Base-by-base conservation (phyloP, 2,797 vertebrate species). In the Oreortyx pictus region DNA sequence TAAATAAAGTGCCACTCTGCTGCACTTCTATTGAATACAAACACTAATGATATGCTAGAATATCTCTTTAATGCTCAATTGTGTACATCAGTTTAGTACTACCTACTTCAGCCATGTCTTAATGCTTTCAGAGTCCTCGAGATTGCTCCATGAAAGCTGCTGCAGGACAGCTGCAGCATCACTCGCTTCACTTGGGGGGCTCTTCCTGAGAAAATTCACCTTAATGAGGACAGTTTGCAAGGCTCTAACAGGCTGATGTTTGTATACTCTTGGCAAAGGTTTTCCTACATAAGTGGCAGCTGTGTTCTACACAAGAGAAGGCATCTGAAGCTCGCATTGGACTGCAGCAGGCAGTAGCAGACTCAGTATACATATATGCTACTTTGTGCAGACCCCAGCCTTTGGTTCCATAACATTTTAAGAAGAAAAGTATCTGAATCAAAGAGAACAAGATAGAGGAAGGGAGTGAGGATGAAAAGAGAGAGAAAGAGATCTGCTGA, bases 101-200 rank as follows among this genome's bases (percentile, higher is more conserved):
- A 89, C 13, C 52, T 71, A 83, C 60, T 89, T 85, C 61, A 82
- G 71, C 1, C 1, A 43, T 7, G 9, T 62, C 54, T 59, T 54
- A 27, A 22, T 15, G 14, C 27, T 93, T 77, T 76, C 82, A 86
- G 82, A 76, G 77, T 73, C n/a, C 50, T 91, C 76, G 71, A 92
- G 39, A 76, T 5, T 31, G 64, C 33, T 86, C 66, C n/a, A 78
- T 31, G 14, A 76, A 89, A 79, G 23, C 0, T 54, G 0, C 33
- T 50, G 33, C 64, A 70, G 44, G 9, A 89, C 50, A 80, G 9
- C 27, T 79, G 56, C 2, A 79, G 60, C 67, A 88, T n/a, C 29
- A 39, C 50, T 78, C 59, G 14, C 12, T 73, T 71, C 57, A 82
- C 76, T 71, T 33, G 9, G 3, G 22, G 49, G 44, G 12, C 18